phyloP scores from a whole-genome alignment of 2,888 invertebrate genomes.

The Apoda limacodes region DNA sequence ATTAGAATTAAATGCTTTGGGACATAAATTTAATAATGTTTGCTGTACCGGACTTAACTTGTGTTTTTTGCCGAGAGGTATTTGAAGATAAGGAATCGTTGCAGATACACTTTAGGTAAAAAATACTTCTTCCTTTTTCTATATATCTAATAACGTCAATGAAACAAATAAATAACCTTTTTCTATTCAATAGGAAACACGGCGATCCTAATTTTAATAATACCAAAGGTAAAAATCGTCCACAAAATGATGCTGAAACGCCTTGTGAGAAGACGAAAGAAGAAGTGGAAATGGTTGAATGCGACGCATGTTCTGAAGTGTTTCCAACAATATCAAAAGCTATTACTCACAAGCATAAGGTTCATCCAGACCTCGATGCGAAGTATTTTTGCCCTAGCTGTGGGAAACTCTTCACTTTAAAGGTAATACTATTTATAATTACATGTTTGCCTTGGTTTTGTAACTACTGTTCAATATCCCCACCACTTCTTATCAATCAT shows the following conservation, averaged over 20 bases:
- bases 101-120: conserved; percentile 73
- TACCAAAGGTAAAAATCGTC: conserved; percentile 32
- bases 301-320: conserved; percentile 71
- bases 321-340: conserved; percentile 72
- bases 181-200: conserved; percentile 60
- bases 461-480: no score
- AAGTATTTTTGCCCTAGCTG: conserved; percentile 77
- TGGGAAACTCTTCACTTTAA: conserved; percentile 76
- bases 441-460: no score
- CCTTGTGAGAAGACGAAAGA: conserved; percentile 29
- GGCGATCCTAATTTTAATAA: conserved; percentile 69
- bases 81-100: conserved; percentile 69
- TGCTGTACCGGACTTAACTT: conserved; percentile 47
- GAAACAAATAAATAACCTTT: conserved; percentile 8
- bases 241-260: conserved; percentile 27
- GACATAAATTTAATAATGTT: conserved; percentile 39
- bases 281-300: conserved; percentile 51
- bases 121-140: conserved; percentile 7
- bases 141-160: conserved; percentile 1
- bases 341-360: conserved; percentile 75
- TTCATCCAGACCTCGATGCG: conserved; percentile 72
- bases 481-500: no score
- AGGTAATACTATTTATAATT: no score
- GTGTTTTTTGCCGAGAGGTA: conserved; percentile 69
- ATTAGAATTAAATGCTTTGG: no score